Evolutionary conservation across 1,140 invertebrate genomes (phyloP).

Genomic region (Dendroctonus ponderosae): DNA sequence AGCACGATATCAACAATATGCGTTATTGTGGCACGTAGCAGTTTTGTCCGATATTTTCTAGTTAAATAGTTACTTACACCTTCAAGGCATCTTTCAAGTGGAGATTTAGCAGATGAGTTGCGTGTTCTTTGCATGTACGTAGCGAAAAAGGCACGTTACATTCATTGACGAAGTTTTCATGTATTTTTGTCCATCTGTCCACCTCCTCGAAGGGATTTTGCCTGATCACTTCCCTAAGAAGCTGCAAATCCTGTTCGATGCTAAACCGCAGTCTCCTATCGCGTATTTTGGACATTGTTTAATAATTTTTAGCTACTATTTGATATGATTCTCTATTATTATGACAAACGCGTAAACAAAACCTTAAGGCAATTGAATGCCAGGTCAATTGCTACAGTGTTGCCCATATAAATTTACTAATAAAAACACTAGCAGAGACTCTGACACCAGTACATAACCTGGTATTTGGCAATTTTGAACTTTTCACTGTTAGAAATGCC

Average conservation of each 20-base stretch:
- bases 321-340: too few relatives aligned
- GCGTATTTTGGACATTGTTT: conserved; percentile 5
- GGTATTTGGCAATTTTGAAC: background rate
- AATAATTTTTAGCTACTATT: too few relatives aligned
- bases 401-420: too few relatives aligned
- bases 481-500: conserved; percentile 54
- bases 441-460: too few relatives aligned
- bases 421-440: too few relatives aligned
- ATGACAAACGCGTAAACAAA: too few relatives aligned
- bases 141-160: conserved; percentile 28
- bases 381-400: too few relatives aligned
- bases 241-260: conserved; percentile 24
- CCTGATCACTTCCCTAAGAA: conserved; percentile 18
- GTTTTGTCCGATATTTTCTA: background rate
- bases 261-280: conserved; percentile 24
- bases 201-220: conserved; percentile 29
- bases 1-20: background rate
- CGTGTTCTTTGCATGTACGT: conserved; percentile 29
- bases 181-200: conserved; percentile 21
- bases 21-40: background rate
- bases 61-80: conserved; percentile 15
- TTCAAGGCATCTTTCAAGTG: conserved; percentile 19
- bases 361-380: too few relatives aligned
- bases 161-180: conserved; percentile 32
- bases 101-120: conserved; percentile 23